Base-by-base conservation (phyloP, 2,888 invertebrate genomes). In the Cordilura impudica region DNA sequence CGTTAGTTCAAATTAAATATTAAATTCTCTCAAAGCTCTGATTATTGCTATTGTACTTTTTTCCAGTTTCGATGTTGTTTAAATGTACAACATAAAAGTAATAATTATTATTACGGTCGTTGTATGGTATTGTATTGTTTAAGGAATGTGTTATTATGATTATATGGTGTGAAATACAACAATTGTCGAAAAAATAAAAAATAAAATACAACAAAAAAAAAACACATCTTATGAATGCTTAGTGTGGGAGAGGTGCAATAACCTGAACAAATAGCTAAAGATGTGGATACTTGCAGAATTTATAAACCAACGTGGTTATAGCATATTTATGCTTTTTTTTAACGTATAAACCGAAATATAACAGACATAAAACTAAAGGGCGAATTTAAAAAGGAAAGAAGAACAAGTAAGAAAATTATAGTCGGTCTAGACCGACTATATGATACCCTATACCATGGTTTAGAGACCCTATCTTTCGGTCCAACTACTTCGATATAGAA, bases 261-360 rank as follows among this genome's bases (percentile, higher is more conserved):
- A n/a, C 31, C 69, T 63, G 56, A 72, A 43, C 45, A 23, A 66
- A 26, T n/a, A 14, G 35, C 47, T 12, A 49, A 12, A 23, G 21
- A 54, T 54, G 21, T 60, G 51, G 14, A 49, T 54, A 16, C 43
- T 60, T 47, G 53, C 19, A 47, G 66, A 73, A 73, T 78, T 66
- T 65, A 78, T 78, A 65, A 49, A 12, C 43, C 39, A 10, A 58
- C 54, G 73, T 70, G 66, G 78, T 56, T 81, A 70, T 72, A 76
- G 78, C 73, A 67, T 70, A 85, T 86, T 85, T 84, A 83, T 83
- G 83, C 83, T 74, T 35, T 14, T 5, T 29, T 66, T 49, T 43
- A 51, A 23, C 29, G 19, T 49, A 35, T 35, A 21, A 43, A 19
- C n/a, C 23, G 16, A 23, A 51, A 51, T 16, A 23, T 45, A 35